Evolutionary conservation across 2,888 invertebrate species (phyloP).

Genomic region (Theodoxus fluviatilis): DNA sequence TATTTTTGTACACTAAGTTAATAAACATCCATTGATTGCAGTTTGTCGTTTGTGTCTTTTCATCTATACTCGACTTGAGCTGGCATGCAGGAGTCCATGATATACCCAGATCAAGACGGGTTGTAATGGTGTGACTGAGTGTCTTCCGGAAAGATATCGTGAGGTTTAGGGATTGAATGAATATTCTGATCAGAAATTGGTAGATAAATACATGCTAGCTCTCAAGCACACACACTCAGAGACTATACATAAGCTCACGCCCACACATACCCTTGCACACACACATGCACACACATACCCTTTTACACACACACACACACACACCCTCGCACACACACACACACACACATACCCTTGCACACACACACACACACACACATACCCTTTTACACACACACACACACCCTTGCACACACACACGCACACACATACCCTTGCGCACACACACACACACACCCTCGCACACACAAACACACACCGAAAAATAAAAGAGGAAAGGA

Average conservation of each 20-base stretch:
- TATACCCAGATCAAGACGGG: too few species aligned
- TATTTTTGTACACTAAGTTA: too few species aligned
- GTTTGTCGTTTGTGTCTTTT: background rate
- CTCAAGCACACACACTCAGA: background rate
- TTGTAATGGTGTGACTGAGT: too few species aligned
- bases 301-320: background rate
- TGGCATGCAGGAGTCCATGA: too few species aligned
- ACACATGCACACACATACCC: background rate
- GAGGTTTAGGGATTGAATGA: too few species aligned
- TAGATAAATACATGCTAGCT: background rate
- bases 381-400: background rate
- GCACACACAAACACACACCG: background rate
- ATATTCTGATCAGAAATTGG: too few species aligned
- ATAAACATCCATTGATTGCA: too few species aligned
- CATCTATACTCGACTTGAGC: background rate
- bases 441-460: conserved; percentile 4
- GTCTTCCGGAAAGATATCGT: too few species aligned
- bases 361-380: background rate
- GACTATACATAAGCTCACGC: conserved; percentile 4
- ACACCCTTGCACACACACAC: background rate
- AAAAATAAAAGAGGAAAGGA: too few species aligned
- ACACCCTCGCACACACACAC: conserved; percentile 9
- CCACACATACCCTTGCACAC: conserved; percentile 10
- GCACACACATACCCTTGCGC: background rate
- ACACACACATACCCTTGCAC: background rate